A percentile compares a stretch with the other conserved stretches of the same genome.
These are phyloP conservation scores for Scleropages formosus DNA, from an alignment of 2,797 vertebrate genomes.

Conservation along the genomic window DNA sequence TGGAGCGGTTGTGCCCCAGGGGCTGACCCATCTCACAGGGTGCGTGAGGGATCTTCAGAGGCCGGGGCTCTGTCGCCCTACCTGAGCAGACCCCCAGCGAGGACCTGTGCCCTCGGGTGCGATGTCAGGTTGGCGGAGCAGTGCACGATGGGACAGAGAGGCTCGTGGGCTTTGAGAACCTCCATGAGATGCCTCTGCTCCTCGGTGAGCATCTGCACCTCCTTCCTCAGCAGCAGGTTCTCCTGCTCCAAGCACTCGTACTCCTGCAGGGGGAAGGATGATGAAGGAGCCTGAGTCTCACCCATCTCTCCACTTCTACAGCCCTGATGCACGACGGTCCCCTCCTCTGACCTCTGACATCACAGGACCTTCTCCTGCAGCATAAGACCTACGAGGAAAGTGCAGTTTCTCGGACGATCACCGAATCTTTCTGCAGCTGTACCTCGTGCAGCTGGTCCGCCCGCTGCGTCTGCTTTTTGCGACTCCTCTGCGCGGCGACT, in stretches of 20 bases:
- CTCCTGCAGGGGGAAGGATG: slow-evolving; percentile 65
- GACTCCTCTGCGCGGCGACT: slow-evolving; percentile 87
- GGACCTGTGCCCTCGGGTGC: slow-evolving; percentile 59
- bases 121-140: slow-evolving; percentile 71
- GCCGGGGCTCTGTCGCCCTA: slow-evolving; percentile 43
- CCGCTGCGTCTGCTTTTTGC: slow-evolving; percentile 88
- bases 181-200: slow-evolving; percentile 82
- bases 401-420: neutral
- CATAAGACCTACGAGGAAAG: neutral
- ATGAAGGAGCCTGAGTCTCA: neutral
- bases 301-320: too few species aligned
- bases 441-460: slow-evolving; percentile 88
- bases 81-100: slow-evolving; percentile 65
- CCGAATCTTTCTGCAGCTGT: neutral
- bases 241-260: slow-evolving; percentile 85
- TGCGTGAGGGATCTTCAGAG: neutral
- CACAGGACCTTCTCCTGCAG: too few species aligned
- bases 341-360: too few species aligned
- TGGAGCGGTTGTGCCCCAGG: too few species aligned
- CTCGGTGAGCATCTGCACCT: slow-evolving; percentile 83
- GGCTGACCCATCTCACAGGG: neutral
- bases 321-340: too few species aligned
- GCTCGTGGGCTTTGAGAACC: slow-evolving; percentile 78
- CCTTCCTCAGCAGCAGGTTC: slow-evolving; percentile 79
- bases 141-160: slow-evolving; percentile 78